phyloP scores from a whole-genome alignment of 1,140 invertebrate genomes.

The Rhizoglyphus robini region DNA sequence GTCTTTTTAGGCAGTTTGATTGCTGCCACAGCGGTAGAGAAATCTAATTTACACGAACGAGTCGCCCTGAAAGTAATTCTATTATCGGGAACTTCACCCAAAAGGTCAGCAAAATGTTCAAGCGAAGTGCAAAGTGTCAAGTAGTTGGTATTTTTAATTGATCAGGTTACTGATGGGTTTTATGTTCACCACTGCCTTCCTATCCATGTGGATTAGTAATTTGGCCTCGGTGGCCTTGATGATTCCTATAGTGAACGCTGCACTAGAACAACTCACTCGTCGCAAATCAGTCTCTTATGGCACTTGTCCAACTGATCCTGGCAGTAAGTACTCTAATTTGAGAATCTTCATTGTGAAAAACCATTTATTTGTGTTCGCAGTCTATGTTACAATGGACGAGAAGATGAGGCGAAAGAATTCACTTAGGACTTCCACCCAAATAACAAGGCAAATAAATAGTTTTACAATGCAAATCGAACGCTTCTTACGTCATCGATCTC shows the following conservation, averaged over 20 bases:
- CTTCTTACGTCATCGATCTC: too few relatives aligned
- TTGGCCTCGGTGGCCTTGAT: slow-evolving; percentile 35
- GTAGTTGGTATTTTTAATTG: slow-evolving; percentile 11
- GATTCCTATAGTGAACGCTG: slow-evolving; percentile 29
- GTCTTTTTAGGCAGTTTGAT: slow-evolving; percentile 57
- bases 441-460: background rate
- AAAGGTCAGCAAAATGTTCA: slow-evolving; percentile 28
- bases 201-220: slow-evolving; percentile 39
- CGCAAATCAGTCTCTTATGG: slow-evolving; percentile 16
- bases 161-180: slow-evolving; percentile 36
- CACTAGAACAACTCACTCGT: slow-evolving; percentile 5
- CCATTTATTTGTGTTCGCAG: background rate
- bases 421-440: background rate
- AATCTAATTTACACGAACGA: slow-evolving; percentile 64
- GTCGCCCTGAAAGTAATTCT: slow-evolving; percentile 64
- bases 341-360: background rate
- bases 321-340: background rate
- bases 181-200: slow-evolving; percentile 32
- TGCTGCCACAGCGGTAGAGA: slow-evolving; percentile 68
- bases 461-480: background rate
- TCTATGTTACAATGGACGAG: background rate
- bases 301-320: background rate
- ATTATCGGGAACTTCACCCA: slow-evolving; percentile 48
- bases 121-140: background rate
- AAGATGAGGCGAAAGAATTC: background rate